Conservation (phyloP, 2,888 invertebrate species). For the Scelioninae gen. 2 region DNA sequence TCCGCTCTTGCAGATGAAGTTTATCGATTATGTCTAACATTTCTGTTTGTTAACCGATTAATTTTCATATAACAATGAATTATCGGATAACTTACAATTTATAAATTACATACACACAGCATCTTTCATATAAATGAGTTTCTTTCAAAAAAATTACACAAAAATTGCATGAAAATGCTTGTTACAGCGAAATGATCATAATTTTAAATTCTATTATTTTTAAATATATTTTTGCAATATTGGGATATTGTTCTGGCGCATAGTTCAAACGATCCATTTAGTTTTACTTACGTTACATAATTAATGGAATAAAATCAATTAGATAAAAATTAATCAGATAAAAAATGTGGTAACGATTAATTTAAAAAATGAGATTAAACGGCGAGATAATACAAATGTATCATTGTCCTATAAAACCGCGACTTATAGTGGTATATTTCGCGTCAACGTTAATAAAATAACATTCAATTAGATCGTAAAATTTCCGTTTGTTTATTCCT, state of each 20-base stretch:
- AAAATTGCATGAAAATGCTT: not conserved
- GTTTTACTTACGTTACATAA: too few relatives aligned
- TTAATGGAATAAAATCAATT: too few relatives aligned
- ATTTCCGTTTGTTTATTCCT: conserved; percentile 28
- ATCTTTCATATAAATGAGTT: not conserved
- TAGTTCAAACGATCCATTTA: too few relatives aligned
- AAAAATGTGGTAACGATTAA: too few relatives aligned
- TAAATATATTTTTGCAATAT: too few relatives aligned
- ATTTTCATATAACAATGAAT: conserved; percentile 20
- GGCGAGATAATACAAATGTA: not conserved
- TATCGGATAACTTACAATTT: conserved; percentile 19
- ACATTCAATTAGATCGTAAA: conserved; percentile 21
- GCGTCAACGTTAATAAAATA: not conserved
- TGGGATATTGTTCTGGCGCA: too few relatives aligned
- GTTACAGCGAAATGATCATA: not conserved
- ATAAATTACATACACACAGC: not conserved
- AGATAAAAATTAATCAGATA: too few relatives aligned
- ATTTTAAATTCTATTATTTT: not conserved
- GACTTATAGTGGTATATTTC: not conserved
- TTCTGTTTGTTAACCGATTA: conserved; percentile 43
- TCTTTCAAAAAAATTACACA: not conserved
- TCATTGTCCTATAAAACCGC: not conserved
- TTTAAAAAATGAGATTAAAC: too few relatives aligned
- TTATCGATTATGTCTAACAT: conserved; percentile 38
- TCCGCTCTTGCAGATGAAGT: too few relatives aligned